Base-by-base conservation (phyloP, 2,113 vertebrate genomes). In the Prionailurus bengalensis region DNA sequence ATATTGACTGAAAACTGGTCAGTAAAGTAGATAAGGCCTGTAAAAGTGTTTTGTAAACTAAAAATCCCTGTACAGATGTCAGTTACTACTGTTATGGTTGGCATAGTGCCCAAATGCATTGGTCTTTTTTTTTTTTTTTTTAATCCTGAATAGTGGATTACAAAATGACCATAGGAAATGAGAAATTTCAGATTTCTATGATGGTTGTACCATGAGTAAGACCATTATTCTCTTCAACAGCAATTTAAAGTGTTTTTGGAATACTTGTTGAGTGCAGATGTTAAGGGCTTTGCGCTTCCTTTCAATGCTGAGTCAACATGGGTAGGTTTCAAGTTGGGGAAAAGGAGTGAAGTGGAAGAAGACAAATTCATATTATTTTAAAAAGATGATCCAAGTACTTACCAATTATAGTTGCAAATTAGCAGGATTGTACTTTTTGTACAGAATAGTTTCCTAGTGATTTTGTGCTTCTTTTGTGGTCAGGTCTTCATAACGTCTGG, bases 41-140 rank as follows among this genome's bases (percentile, higher is more conserved):
- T 88, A 63, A 85, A 95, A 91, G 36, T 92, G 16, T 86, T 95
- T 68, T 76, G 25, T 87, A 95, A 92, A 79, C 33, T 81, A 84
- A 89, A 73, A 78, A 66, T 89, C 3, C 29, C 5, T 42, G 5
- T 96, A 68, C 31, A 71, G 7, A 29, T 82, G 39, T 83, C 48
- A 58, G 10, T 90, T 84, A 83, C 21, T 92, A 33, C 85, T 95
- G 73, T 66, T 94, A 23, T 17, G 51, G 31, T 90, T 86, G 73
- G 16, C 80, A n/a, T 12, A 42, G 36, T 42, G 53, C 25, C 63
- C 42, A 74, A 53, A 45, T 68, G 53, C 31, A 36, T 51, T 66
- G 27, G n/a, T 58, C 45, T 76, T 48, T 68, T 42, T 66, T 63
- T 53, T 12, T 17, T 17, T 87, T 78, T 70, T 58, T 71, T 81